Evolutionary conservation across 2,888 invertebrate species (phyloP), one percentile per base, ranked within the genome.

Genomic region (Aporophyla lueneburgensis): DNA sequence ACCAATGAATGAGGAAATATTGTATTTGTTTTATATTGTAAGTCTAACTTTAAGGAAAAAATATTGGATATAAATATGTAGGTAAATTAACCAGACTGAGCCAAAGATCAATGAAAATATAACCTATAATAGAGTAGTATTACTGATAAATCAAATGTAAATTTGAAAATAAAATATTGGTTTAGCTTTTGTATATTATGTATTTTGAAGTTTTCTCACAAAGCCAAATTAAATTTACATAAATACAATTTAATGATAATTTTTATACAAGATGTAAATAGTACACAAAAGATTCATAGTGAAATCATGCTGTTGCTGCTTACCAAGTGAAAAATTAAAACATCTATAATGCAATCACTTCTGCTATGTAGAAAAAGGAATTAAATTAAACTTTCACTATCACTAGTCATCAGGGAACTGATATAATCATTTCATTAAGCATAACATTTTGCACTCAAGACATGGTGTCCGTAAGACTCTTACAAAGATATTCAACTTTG

Each of bases 141-240:
- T 46, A 14, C 6, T 16, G 12, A 21, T n/a, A 43, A 59, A 46
- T 49, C 12, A 21, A 69, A n/a, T 19, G 53, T 62, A 56, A 59
- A 33, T 59, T 65, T 72, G 19, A 81, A 95, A 96, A 96, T 96
- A 92, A 96, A 96, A 96, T 94, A 96, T 93, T 93, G 92, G 91
- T 95, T 83, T 93, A 94, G 93, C 94, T 94, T 96, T 96, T 95
- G 94, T 96, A 95, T 96, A 95, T 95, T 95, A 95, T 96, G 96
- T 96, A 96, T 96, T 96, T 93, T 95, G 95, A 96, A 96, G 91
- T 94, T 94, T 96, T 93, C 94, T 96, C 96, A 96, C 96, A 96
- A 96, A 96, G 96, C 96, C 95, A 96, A 96, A 96, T 95, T 91
- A 96, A 96, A 95, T 95, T 94, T 95, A 96, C 95, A 96, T 96